phyloP scores from a whole-genome alignment of 64 coral and sea anemone genomes.

The Orbicella faveolata region DNA sequence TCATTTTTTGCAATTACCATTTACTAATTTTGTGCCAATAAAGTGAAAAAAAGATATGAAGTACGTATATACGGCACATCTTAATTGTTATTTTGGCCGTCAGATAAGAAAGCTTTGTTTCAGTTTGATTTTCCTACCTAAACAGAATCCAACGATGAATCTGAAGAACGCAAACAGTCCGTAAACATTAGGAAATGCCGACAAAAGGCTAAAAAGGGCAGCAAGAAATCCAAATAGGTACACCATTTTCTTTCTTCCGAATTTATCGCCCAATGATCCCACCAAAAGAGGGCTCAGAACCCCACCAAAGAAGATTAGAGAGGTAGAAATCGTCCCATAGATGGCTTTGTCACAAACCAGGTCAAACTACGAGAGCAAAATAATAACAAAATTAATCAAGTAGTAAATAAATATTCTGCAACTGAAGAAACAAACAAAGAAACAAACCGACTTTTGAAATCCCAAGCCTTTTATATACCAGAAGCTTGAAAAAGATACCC shows the following conservation, averaged over 20 bases:
- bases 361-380: conserved; percentile 47
- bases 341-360: conserved; percentile 57
- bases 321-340: conserved; percentile 41
- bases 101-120: no score
- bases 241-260: conserved; percentile 54
- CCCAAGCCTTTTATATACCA: no score
- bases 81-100: no score
- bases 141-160: conserved; percentile 45
- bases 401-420: no score
- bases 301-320: conserved; percentile 56
- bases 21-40: no score
- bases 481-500: no score
- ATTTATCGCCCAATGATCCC: conserved; percentile 51
- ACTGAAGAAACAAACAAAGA: no score
- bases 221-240: conserved; percentile 34
- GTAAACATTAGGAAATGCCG: conserved; percentile 40
- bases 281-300: conserved; percentile 5
- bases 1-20: no score
- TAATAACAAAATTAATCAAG: no score
- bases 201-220: conserved; percentile 48
- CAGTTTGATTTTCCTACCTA: conserved; percentile 20
- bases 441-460: no score
- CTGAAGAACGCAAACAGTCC: conserved; percentile 66
- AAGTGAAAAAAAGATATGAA: no score
- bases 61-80: no score